phyloP scores from a whole-genome alignment of 2,113 vertebrate genomes.

The Stercorarius parasiticus region DNA sequence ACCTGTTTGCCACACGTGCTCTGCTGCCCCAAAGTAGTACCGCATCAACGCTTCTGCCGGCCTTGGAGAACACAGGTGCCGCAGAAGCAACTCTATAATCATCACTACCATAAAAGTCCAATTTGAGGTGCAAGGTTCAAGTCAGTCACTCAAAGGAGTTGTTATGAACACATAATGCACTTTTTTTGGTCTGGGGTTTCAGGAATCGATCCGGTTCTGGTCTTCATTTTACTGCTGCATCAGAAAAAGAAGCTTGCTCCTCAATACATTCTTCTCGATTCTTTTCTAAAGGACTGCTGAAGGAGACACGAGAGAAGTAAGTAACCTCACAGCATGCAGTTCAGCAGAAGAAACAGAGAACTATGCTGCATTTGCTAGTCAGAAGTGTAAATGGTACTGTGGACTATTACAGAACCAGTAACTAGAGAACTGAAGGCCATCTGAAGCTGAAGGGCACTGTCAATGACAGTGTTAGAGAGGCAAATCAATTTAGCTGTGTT shows the following conservation, averaged over 20 bases:
- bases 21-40: neutral
- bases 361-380: neutral
- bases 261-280: neutral
- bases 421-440: neutral
- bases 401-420: neutral
- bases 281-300: constrained; percentile 6
- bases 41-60: neutral
- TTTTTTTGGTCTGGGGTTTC: neutral
- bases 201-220: neutral
- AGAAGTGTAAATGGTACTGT: neutral
- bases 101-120: neutral
- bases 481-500: fast-evolving
- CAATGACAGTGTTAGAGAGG: neutral
- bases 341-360: neutral
- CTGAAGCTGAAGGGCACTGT: neutral
- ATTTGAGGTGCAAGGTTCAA: neutral
- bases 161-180: neutral
- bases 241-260: neutral
- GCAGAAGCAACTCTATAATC: neutral
- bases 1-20: neutral
- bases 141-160: neutral
- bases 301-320: constrained; percentile 16
- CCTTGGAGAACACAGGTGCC: neutral
- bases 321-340: neutral
- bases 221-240: neutral